A percentile compares a stretch with the other conserved stretches of the same genome.
These are phyloP conservation scores for Pholis gunnellus DNA, from an alignment of 2,113 vertebrate genomes.

Conservation along the genomic window DNA sequence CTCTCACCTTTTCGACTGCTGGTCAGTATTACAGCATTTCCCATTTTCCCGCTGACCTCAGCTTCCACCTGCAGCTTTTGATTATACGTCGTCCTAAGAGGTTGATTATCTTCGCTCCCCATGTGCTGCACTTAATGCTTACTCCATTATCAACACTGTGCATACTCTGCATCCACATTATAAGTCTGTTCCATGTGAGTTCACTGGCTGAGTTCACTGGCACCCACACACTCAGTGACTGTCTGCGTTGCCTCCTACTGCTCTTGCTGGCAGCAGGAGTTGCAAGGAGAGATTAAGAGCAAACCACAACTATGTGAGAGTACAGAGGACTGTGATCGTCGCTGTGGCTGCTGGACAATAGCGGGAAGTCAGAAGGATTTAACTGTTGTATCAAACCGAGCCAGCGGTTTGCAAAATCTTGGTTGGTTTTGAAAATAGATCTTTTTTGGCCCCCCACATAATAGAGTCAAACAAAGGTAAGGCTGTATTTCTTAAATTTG, in stretches of 20 bases:
- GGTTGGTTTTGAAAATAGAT: background rate
- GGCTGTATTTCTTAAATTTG: background rate
- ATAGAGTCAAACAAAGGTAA: background rate
- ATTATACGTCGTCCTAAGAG: slow-evolving; percentile 23
- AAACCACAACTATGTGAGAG: slow-evolving; percentile 55
- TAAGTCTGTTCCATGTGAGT: slow-evolving; percentile 2
- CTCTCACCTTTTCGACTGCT: background rate
- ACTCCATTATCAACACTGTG: slow-evolving; percentile 27
- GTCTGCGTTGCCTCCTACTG: slow-evolving; percentile 28
- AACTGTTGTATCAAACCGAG: background rate
- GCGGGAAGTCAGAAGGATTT: background rate
- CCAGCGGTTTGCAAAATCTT: slow-evolving; percentile 21
- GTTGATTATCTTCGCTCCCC: background rate
- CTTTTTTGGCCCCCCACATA: background rate
- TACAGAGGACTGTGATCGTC: slow-evolving; percentile 20
- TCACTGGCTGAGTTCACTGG: slow-evolving; percentile 6
- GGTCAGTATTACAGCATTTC: background rate
- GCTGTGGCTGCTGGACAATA: slow-evolving; percentile 19
- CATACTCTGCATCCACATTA: slow-evolving; percentile 16
- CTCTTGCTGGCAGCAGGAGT: slow-evolving; percentile 29
- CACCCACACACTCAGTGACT: slow-evolving; percentile 1
- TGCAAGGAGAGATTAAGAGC: slow-evolving; percentile 19
- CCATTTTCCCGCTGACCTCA: background rate
- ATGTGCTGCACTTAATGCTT: slow-evolving; percentile 13
- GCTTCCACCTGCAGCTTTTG: slow-evolving; percentile 40